These are phyloP conservation scores for Tursiops truncatus DNA, from an alignment of 2,113 vertebrate genomes.

Conservation along the genomic window DNA sequence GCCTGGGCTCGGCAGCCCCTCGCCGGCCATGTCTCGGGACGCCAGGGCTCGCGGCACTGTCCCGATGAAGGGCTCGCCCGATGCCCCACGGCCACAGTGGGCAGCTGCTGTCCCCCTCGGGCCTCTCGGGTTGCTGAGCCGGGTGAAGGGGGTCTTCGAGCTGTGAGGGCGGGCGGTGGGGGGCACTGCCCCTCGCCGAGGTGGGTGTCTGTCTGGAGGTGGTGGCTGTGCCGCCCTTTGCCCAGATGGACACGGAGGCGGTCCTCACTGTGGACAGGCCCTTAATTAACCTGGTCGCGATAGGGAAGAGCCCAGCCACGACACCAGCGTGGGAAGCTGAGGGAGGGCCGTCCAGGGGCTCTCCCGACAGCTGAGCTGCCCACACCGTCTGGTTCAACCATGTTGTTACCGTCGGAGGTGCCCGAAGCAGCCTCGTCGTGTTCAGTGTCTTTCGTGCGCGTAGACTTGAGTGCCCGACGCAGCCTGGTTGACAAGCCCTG, in stretches of 20 bases:
- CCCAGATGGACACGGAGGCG: rapidly evolving
- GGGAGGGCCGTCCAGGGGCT: not conserved
- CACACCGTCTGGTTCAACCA: rapidly evolving
- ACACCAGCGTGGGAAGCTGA: rapidly evolving
- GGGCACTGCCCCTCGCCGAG: rapidly evolving
- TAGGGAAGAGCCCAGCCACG: not conserved
- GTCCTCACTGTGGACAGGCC: not conserved
- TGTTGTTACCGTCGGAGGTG: rapidly evolving
- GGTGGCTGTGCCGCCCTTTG: not conserved
- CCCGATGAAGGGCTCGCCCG: rapidly evolving
- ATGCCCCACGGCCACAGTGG: too few relatives aligned
- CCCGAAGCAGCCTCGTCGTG: rapidly evolving
- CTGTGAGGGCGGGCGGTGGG: not conserved
- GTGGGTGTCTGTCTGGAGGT: not conserved
- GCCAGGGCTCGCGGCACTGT: rapidly evolving
- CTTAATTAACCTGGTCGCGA: rapidly evolving
- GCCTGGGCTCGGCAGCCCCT: not conserved
- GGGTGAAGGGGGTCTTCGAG: not conserved
- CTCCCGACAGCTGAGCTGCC: not conserved
- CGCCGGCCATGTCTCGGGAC: not conserved
- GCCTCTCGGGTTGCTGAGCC: rapidly evolving
- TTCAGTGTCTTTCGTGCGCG: rapidly evolving
- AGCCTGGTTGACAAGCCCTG: not conserved
- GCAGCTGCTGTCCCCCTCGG: not conserved
- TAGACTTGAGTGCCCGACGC: rapidly evolving